Conservation (phyloP, 2,888 invertebrate genomes). For the Eupithecia subumbrata region DNA sequence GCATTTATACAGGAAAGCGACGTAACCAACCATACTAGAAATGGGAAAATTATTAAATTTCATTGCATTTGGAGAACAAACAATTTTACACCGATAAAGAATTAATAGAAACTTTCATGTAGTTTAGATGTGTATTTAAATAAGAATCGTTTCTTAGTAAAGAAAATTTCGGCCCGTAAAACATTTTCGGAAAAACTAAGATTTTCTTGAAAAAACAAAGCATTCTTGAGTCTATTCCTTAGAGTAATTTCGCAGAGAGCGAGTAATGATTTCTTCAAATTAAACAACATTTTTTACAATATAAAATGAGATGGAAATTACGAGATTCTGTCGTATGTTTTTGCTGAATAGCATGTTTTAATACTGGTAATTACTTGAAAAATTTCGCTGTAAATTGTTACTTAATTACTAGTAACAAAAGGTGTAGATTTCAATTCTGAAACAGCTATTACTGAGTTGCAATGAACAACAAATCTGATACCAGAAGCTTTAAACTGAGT, state of each 20-base stretch:
- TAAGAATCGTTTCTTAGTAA: not conserved
- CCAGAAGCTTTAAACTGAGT: conserved; percentile 32
- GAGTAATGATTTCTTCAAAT: conserved; percentile 82
- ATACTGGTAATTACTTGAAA: not conserved
- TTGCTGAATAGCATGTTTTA: conserved; percentile 47
- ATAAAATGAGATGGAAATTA: conserved; percentile 74
- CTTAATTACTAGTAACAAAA: not conserved
- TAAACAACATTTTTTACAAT: conserved; percentile 82
- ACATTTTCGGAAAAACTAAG: conserved; percentile 71
- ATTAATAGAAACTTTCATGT: not conserved
- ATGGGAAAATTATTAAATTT: not conserved
- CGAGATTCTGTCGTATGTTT: conserved; percentile 54
- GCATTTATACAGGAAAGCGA: not conserved
- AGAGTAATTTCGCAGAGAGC: conserved; percentile 81
- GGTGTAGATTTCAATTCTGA: conserved; percentile 5
- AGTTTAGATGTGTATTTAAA: not conserved
- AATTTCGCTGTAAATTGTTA: not conserved
- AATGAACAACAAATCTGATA: conserved; percentile 32
- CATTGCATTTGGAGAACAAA: too few relatives aligned
- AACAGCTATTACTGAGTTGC: conserved; percentile 27
- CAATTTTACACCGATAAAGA: not conserved
- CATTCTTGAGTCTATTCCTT: conserved; percentile 76
- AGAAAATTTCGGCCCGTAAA: not conserved
- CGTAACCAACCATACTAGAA: not conserved
- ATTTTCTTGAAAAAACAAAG: conserved; percentile 70